Percentiles rank a stretch among this genome's conserved stretches.
These are phyloP conservation scores for Acromyrmex echinatior DNA, from an alignment of 1,140 invertebrate genomes.

Conservation along the genomic window DNA sequence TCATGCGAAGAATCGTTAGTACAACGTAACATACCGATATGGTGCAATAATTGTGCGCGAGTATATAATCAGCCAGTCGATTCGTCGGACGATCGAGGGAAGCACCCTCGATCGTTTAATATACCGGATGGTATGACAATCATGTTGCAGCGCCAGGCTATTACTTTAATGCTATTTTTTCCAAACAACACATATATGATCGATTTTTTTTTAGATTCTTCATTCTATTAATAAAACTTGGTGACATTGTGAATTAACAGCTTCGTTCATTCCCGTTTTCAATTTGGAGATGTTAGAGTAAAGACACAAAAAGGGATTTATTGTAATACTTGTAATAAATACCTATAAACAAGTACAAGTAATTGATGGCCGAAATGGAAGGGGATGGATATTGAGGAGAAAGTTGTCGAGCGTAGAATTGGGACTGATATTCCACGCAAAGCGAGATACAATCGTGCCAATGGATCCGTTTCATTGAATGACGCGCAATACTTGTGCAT, in stretches of 20 bases:
- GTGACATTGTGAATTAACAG: not conserved
- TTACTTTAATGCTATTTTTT: not conserved
- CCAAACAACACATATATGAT: not conserved
- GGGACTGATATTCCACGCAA: slow-evolving; percentile 28
- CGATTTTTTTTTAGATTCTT: slow-evolving; percentile 1
- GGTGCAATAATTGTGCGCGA: slow-evolving; percentile 43
- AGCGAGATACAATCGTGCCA: slow-evolving; percentile 48
- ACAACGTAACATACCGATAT: slow-evolving; percentile 6
- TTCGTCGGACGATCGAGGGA: slow-evolving; percentile 47
- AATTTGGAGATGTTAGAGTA: not conserved
- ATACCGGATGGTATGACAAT: slow-evolving; percentile 53
- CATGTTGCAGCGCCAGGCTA: not conserved
- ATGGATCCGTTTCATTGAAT: slow-evolving; percentile 61
- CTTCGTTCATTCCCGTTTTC: not conserved
- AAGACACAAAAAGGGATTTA: not conserved
- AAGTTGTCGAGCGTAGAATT: not conserved
- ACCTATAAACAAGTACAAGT: not conserved
- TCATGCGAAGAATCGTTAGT: not conserved
- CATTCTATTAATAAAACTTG: not conserved
- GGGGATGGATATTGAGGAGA: not conserved
- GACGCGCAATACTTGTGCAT: slow-evolving; percentile 43
- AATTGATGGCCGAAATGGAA: not conserved
- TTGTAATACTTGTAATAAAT: not conserved
- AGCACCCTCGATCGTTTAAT: slow-evolving; percentile 41
- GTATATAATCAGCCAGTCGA: slow-evolving; percentile 40